Evolutionary conservation across 2,888 invertebrate genomes (phyloP), one percentile per base, ranked within the genome.

Genomic region (Drosophila paracracens): DNA sequence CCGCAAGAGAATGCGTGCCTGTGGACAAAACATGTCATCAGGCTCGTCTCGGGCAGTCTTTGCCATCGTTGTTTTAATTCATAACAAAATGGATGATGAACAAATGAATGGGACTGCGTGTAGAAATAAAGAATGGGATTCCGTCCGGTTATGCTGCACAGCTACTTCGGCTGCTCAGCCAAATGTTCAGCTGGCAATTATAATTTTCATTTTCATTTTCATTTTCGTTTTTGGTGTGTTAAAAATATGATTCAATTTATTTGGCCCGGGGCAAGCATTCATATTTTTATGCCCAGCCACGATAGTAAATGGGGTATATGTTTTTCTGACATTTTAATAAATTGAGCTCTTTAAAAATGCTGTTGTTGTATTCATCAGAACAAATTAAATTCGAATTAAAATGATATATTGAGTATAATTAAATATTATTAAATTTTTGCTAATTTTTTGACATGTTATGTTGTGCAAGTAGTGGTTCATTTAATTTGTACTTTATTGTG

Each of bases 1-100:
- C 76, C 89, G 71, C 89, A 82, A 80, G 80, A 87, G 85, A 84
- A 87, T 87, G 87, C 87, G 87, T 89, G 91, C 87, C 89, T 87
- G 87, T 87, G 87, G 87, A 87, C 89, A 90, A 89, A 87, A 87
- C 82, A 90, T 87, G 87, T 87, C 87, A 90, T 76, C 87, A 90
- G 88, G 84, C 80, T 83, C 80, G 87, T 81, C 78, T 79, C 80
- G 73, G 64, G 4, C 74, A 77, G 78, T 77, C 73, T 69, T 69
- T 60, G 81, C 78, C 73, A 69, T 72, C 68, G 78, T 84, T 63
- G 82, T 88, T 88, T 88, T 78, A 83, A 86, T 86, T 86, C 85
- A 86, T 86, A 86, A 86, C 72, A 81, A 82, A 82, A 82, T 79
- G 69, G 62, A 82, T 75, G 75, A 71, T 75, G 75, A 71, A 75